Conservation (phyloP, 2,797 vertebrate genomes). For the Enteromius viviparus region DNA sequence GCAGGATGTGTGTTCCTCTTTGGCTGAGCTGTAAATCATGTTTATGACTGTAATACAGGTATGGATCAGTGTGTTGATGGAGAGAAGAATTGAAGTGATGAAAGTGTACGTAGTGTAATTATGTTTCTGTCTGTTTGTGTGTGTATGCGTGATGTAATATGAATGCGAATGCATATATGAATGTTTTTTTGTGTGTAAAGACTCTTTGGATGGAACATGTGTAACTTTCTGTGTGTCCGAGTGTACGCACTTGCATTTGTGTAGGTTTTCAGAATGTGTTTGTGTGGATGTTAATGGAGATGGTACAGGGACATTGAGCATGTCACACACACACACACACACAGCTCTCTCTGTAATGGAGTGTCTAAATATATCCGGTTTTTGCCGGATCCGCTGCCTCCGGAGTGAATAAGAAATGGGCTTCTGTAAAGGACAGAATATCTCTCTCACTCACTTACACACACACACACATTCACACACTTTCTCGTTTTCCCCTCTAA, state of each 20-base stretch:
- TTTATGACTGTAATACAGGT: conserved; percentile 58
- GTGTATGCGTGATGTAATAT: conserved; percentile 4
- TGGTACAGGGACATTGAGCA: conserved; percentile 51
- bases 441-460: conserved; percentile 21
- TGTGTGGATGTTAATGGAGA: conserved; percentile 52
- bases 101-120: conserved; percentile 59
- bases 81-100: conserved; percentile 58
- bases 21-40: conserved; percentile 55
- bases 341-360: conserved; percentile 61
- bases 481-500: conserved; percentile 16
- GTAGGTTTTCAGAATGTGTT: conserved; percentile 61
- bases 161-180: background rate
- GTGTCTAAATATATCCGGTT: conserved; percentile 66
- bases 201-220: conserved; percentile 6
- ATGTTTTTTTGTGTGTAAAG: conserved; percentile 25
- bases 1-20: conserved; percentile 51
- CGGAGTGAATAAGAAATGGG: conserved; percentile 67
- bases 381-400: conserved; percentile 59
- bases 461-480: conserved; percentile 1
- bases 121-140: conserved; percentile 49
- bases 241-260: conserved; percentile 33
- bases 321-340: conserved; percentile 39
- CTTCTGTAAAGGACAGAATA: conserved; percentile 56
- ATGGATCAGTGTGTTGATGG: conserved; percentile 52
- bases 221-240: conserved; percentile 11